A percentile compares a stretch with the other conserved stretches of the same genome.
Evolutionary conservation across 2,113 vertebrate species (phyloP).

Genomic region (Aegithalos caudatus): DNA sequence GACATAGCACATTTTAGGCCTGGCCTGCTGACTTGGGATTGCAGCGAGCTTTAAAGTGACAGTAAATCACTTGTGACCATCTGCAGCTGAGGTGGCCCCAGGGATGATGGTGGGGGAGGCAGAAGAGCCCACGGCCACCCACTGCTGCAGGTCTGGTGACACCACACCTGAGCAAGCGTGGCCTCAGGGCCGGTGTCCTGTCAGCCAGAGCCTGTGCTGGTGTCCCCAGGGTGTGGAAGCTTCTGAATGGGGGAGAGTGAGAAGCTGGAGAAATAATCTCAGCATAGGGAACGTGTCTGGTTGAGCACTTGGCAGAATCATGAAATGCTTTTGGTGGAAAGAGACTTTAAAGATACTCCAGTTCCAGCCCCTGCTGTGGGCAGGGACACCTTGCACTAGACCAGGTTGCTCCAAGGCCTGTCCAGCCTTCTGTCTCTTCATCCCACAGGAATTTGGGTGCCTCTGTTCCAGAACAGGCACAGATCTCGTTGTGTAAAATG

Average conservation of each 20-base stretch:
- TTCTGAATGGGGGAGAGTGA: neutral
- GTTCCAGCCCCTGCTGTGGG: neutral
- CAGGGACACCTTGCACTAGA: neutral
- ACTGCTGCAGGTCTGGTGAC: neutral
- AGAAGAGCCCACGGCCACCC: neutral
- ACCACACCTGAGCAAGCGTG: neutral
- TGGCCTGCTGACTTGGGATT: neutral
- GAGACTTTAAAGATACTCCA: neutral
- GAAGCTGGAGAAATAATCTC: neutral
- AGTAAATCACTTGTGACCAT: neutral
- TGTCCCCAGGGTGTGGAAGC: neutral
- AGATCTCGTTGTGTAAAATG: neutral
- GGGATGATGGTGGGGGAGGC: neutral
- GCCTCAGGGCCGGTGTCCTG: fast-evolving
- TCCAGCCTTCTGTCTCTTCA: neutral
- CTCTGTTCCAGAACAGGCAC: neutral
- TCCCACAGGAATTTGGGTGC: neutral
- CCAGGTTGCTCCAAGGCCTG: neutral
- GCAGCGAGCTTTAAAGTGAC: neutral
- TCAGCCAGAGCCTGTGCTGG: neutral
- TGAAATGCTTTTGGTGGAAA: neutral
- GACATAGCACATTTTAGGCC: neutral
- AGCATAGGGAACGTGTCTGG: neutral
- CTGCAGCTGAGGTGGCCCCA: neutral
- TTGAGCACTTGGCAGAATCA: fast-evolving